These are phyloP conservation scores for Bombyx huttoni DNA, from an alignment of 2,888 invertebrate species.

Conservation along the genomic window DNA sequence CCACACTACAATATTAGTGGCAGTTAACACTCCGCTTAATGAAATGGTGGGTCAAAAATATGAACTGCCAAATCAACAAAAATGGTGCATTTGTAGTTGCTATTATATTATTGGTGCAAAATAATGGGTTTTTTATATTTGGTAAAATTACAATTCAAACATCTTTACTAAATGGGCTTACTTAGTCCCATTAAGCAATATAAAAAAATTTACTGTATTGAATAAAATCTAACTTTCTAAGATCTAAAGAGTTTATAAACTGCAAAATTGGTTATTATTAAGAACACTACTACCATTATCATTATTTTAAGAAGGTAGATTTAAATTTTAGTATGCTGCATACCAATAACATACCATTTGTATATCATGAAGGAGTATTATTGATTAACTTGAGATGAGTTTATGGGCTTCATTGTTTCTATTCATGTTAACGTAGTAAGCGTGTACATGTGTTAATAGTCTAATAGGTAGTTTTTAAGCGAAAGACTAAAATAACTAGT, in stretches of 20 bases:
- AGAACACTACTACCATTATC: neutral
- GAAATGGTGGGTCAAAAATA: too few species aligned
- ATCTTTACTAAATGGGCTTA: neutral
- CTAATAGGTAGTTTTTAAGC: neutral
- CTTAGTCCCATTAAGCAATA: neutral
- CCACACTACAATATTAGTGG: slow-evolving; percentile 12
- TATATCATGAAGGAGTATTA: neutral
- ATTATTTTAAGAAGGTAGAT: neutral
- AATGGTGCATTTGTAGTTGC: neutral
- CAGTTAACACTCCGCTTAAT: neutral
- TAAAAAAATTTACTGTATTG: neutral
- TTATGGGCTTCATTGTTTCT: neutral
- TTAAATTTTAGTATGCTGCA: neutral
- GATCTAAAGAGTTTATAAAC: neutral
- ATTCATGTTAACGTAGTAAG: neutral
- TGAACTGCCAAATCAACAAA: too few species aligned
- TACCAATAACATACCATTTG: neutral
- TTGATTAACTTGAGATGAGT: neutral
- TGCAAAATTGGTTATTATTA: neutral
- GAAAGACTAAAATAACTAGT: neutral
- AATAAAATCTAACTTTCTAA: neutral
- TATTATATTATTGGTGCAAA: neutral
- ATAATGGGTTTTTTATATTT: neutral
- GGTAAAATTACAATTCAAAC: neutral
- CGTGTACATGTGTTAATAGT: neutral